Evolutionary conservation across 64 coral and sea anemone genomes (phyloP).

Genomic region (Dendrophyllia cribrosa): DNA sequence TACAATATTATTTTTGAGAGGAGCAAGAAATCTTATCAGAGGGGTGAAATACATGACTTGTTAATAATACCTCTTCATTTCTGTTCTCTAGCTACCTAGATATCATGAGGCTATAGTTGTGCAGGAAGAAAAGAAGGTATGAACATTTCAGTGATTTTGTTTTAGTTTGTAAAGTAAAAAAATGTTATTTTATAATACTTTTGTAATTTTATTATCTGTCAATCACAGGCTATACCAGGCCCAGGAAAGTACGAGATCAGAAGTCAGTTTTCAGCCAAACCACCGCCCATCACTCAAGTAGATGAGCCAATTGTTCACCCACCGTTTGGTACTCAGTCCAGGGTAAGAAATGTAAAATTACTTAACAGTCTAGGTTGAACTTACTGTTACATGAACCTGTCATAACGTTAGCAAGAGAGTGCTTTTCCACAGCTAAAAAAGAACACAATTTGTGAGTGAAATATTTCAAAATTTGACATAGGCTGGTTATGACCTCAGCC

Average conservation of each 20-base stretch:
- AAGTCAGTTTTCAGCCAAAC: slow-evolving; percentile 86
- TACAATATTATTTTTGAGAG: too few species aligned
- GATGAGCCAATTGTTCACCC: slow-evolving; percentile 75
- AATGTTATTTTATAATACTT: too few species aligned
- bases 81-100: slow-evolving; percentile 73
- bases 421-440: too few species aligned
- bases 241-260: slow-evolving; percentile 96
- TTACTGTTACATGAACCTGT: too few species aligned
- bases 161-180: too few species aligned
- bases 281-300: neutral
- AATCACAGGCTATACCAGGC: slow-evolving; percentile 85
- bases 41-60: too few species aligned
- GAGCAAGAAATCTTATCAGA: too few species aligned
- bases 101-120: slow-evolving; percentile 92
- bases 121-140: slow-evolving; percentile 90
- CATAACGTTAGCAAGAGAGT: too few species aligned
- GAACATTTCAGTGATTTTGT: neutral
- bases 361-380: neutral
- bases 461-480: too few species aligned
- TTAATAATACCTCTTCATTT: neutral
- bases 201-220: neutral
- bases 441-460: too few species aligned
- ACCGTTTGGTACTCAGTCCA: slow-evolving; percentile 95
- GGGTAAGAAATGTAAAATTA: slow-evolving; percentile 46
- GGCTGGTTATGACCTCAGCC: too few species aligned